phyloP scores from a whole-genome alignment of 2,797 vertebrate species.

The Hydrolagus colliei region DNA sequence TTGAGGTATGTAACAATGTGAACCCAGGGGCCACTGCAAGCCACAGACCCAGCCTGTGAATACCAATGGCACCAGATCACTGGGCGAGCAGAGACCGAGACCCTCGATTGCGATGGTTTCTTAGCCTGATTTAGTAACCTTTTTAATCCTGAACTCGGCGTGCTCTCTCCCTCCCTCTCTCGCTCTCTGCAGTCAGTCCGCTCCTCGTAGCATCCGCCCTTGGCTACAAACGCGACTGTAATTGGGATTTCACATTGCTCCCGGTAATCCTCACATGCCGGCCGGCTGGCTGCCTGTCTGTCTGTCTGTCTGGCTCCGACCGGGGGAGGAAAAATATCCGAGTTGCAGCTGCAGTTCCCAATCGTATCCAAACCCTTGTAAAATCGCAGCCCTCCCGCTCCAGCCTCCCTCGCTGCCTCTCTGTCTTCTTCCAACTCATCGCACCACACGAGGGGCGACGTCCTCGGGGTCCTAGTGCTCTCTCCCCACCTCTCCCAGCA shows the following conservation, averaged over 20 bases:
- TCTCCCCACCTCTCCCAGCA: neutral
- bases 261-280: constrained; percentile 7
- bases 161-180: neutral
- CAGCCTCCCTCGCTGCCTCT: neutral
- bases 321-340: neutral
- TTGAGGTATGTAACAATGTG: constrained; percentile 23
- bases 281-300: too few species aligned
- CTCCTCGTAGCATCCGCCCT: neutral
- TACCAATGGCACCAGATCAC: neutral
- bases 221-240: neutral
- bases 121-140: constrained; percentile 25
- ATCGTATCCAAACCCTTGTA: neutral
- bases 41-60: neutral
- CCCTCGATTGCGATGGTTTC: neutral
- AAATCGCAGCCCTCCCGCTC: constrained; percentile 6
- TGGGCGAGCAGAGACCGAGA: constrained; percentile 10
- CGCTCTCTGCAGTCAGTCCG: neutral
- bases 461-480: constrained; percentile 27
- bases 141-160: constrained; percentile 21
- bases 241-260: constrained; percentile 3
- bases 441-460: constrained; percentile 1
- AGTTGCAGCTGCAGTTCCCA: too few species aligned
- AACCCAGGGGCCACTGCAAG: constrained; percentile 1
- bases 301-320: neutral
- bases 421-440: constrained; percentile 30